A percentile compares a stretch with the other conserved stretches of the same genome.
Evolutionary conservation across 2,797 vertebrate species (phyloP).

Genomic region (Lagorchestes hirsutus): DNA sequence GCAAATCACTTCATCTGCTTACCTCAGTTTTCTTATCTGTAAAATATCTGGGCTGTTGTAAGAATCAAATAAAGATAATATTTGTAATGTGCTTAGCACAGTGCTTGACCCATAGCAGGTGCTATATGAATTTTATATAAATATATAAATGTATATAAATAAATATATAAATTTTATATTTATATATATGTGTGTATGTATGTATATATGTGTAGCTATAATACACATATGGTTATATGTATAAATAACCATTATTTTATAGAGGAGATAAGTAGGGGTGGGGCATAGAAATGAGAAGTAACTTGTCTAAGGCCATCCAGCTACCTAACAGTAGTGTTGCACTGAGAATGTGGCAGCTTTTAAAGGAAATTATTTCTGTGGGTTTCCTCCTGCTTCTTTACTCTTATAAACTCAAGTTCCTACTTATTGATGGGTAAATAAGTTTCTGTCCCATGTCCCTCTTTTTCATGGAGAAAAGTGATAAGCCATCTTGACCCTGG

Average conservation of each 20-base stretch:
- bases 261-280: background rate
- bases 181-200: too few species aligned
- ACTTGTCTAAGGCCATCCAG: background rate
- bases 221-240: too few species aligned
- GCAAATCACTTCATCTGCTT: background rate
- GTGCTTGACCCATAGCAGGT: background rate
- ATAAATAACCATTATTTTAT: background rate
- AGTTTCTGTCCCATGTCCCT: background rate
- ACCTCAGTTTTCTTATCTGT: background rate
- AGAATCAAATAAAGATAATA: background rate
- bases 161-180: too few species aligned
- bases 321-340: background rate
- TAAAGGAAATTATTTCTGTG: background rate
- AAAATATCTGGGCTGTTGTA: background rate
- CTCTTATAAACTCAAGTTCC: background rate
- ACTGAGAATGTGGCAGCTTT: background rate
- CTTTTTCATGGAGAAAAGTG: background rate
- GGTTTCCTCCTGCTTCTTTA: background rate
- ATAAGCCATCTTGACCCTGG: background rate
- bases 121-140: background rate
- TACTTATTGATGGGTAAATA: background rate
- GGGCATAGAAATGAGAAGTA: background rate
- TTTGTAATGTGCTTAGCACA: background rate
- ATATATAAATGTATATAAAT: too few species aligned
- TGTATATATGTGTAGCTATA: too few species aligned